Conservation (phyloP, 2,113 vertebrate genomes). For the Delphinus delphis region DNA sequence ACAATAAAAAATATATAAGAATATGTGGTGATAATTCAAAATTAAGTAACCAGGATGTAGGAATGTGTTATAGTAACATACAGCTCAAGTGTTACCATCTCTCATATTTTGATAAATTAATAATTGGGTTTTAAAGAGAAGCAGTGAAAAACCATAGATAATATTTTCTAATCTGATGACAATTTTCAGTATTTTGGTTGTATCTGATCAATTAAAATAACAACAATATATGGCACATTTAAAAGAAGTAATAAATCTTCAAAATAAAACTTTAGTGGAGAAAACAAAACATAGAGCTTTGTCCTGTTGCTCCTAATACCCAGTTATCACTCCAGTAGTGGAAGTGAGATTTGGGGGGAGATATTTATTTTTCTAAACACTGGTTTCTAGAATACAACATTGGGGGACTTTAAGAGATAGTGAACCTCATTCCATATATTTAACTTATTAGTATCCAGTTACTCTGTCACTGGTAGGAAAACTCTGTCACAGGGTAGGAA, state of each 20-base stretch:
- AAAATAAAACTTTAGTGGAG: not conserved
- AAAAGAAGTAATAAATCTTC: not conserved
- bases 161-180: not conserved
- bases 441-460: not conserved
- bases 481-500: not conserved
- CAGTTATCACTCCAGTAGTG: not conserved
- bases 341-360: not conserved
- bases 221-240: not conserved
- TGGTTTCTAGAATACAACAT: not conserved
- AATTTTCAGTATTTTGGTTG: not conserved
- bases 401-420: not conserved
- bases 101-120: not conserved
- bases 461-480: not conserved
- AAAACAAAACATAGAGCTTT: not conserved
- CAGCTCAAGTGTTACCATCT: not conserved
- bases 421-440: not conserved
- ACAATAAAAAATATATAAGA: not conserved
- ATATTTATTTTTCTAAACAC: not conserved
- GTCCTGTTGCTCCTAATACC: not conserved
- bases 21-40: not conserved
- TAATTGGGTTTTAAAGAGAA: not conserved
- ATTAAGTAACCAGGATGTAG: not conserved
- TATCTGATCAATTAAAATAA: not conserved
- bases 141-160: not conserved
- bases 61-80: not conserved